phyloP scores from a whole-genome alignment of 2,113 vertebrate species.

The Nerophis lumbriciformis region DNA sequence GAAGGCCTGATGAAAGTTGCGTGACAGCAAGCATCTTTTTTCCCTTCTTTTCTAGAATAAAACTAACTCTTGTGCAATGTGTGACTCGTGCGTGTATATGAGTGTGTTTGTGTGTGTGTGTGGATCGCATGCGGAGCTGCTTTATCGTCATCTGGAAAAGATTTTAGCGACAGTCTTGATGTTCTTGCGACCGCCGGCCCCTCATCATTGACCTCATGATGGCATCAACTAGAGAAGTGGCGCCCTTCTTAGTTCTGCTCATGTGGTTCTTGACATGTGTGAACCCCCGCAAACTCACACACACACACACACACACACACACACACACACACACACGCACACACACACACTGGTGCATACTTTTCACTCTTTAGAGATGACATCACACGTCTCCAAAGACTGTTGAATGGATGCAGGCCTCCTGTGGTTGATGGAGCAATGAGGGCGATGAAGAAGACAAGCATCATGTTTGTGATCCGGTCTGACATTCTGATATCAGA shows the following conservation, averaged over 20 bases:
- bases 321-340: neutral
- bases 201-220: constrained; percentile 26
- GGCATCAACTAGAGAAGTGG: constrained; percentile 21
- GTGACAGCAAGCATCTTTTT: constrained; percentile 23
- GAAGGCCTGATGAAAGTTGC: constrained; percentile 8
- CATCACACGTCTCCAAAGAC: constrained; percentile 13
- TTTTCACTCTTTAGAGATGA: constrained; percentile 9
- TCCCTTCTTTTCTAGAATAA: constrained; percentile 12
- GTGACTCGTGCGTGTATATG: constrained; percentile 6
- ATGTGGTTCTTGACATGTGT: neutral
- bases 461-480: too few relatives aligned
- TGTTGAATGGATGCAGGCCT: constrained; percentile 1
- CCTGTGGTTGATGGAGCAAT: constrained; percentile 5
- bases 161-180: constrained; percentile 50
- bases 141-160: constrained; percentile 59
- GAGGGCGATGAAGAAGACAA: neutral
- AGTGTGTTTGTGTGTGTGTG: constrained; percentile 1
- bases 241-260: constrained; percentile 7
- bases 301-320: neutral
- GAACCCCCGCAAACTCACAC: neutral
- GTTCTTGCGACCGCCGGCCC: constrained; percentile 33
- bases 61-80: constrained; percentile 34
- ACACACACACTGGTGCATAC: neutral
- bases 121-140: constrained; percentile 43
- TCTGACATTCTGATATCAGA: neutral